Base-by-base conservation (phyloP, 2,797 vertebrate genomes). In the Chelon auratus region DNA sequence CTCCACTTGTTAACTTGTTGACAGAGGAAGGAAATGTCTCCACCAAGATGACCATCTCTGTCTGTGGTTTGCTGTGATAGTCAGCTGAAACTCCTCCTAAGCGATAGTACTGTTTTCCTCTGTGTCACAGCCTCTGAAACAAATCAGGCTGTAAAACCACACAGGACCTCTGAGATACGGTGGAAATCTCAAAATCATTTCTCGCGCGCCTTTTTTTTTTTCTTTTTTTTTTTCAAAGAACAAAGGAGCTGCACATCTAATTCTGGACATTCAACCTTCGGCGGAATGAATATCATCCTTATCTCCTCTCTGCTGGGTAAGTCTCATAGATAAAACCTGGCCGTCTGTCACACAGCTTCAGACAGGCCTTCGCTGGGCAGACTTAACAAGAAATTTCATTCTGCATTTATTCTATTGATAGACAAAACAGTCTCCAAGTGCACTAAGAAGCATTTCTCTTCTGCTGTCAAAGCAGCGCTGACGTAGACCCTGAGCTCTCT, bases 1-100 rank as follows among this genome's bases (percentile, higher is more conserved):
- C 77, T 83, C 83, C 45, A 67, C 83, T 80, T 77, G 40, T 69
- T 81, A 73, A 72, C 52, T 55, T 20, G 48, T 70, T 39, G 37
- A 51, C 42, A 75, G 75, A 87, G 90, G 89, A 92, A 90, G 91
- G 91, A 93, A 93, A 86, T 26, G 86, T 76, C 86, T 86, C 85
- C 84, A 82, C 86, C 87, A 84, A 92, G 89, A 93, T 92, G 78
- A 68, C 33, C 82, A 91, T 91, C 91, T 87, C 74, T 80, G 66
- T 62, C 51, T 71, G 63, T 33, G 47, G 57, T 82, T 68, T 58
- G 18, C 68, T 75, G 62, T 60, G 66, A 72, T 51, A 72, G 69
- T 57, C 50, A 45, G 42, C 30, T 2, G 1, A 62, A 77, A 60
- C 68, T 61, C 82, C 62, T 79, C 67, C 58, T 36, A 26, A 50